phyloP scores from a whole-genome alignment of 2,888 invertebrate species.

The Ferdinandea cuprea region DNA sequence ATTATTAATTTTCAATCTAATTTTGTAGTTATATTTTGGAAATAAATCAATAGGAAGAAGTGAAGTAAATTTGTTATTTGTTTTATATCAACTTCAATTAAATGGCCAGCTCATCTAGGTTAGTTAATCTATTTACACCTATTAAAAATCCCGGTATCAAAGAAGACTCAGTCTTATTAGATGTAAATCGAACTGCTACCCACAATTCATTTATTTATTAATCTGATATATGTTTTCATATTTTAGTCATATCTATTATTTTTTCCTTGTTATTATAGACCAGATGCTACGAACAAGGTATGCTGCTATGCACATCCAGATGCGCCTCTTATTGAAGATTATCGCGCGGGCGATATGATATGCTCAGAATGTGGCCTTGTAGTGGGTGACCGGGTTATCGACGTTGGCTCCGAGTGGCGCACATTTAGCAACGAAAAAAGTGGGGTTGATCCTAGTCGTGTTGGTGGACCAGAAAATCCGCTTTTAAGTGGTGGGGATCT shows the following conservation, averaged over 20 bases:
- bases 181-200: no score
- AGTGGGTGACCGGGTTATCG: constrained; percentile 99
- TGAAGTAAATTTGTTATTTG: neutral
- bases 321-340: constrained; percentile 97
- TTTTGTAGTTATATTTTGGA: neutral
- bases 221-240: neutral
- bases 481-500: constrained; percentile 97
- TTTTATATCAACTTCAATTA: neutral
- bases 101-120: constrained; percentile 77
- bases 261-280: constrained; percentile 84
- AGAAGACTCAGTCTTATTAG: no score
- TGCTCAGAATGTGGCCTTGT: constrained; percentile 99
- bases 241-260: no score
- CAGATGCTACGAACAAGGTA: constrained; percentile 89
- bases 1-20: neutral
- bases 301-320: constrained; percentile 98
- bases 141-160: neutral
- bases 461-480: constrained; percentile 99
- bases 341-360: constrained; percentile 97
- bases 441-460: constrained; percentile 99
- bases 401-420: constrained; percentile 99
- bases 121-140: neutral
- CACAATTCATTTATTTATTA: constrained; percentile 27
- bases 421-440: constrained; percentile 99
- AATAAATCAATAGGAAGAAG: neutral